Base-by-base conservation (phyloP, 1,140 invertebrate species). In the Solenopsis fugax region DNA sequence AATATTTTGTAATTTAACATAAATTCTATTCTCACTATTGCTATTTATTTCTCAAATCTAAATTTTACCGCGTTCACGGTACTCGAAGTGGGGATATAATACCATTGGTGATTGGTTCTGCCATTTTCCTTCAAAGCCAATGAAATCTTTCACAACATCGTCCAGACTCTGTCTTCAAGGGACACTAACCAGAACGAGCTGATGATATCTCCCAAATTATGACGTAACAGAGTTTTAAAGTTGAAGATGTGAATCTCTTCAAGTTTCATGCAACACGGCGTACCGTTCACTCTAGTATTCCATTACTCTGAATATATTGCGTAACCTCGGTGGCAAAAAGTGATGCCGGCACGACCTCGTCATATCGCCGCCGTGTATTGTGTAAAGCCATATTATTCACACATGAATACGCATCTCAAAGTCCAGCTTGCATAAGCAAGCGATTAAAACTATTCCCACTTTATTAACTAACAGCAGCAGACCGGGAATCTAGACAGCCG, bases 221-320 rank as follows among this genome's bases (percentile, higher is more conserved):
- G 69, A 73, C n/a, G 41, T 73, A 60, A 67, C 80, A 34, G 29
- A 29, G 4, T 75, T 75, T 75, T 56, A 12, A 60, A 37, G 69
- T 62, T 60, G 54, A 73, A 84, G 54, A 84, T 50, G n/a, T 82
- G 54, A 60, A 84, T 18, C 69, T 75, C 41, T 73, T 50, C 80
- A 60, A 37, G 69, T 50, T 73, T 60, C 54, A 60, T 62, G 34
- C 69, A 50, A 50, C 80, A 75, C 41, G 41, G 24, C 48, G 24
- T 82, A 72, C 80, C 69, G 34, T 84, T 84, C 69, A 84, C 80
- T 84, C 69, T 84, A 75, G 80, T 73, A 84, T 84, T 84, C 80
- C 80, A 84, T 84, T 84, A 84, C 80, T 60, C 69, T 37, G 54
- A 60, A 84, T 84, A 84, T 50, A 84, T 84, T 60, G 69, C 64